Conservation (phyloP, 2,797 vertebrate genomes). For the Scolopax rusticola region DNA sequence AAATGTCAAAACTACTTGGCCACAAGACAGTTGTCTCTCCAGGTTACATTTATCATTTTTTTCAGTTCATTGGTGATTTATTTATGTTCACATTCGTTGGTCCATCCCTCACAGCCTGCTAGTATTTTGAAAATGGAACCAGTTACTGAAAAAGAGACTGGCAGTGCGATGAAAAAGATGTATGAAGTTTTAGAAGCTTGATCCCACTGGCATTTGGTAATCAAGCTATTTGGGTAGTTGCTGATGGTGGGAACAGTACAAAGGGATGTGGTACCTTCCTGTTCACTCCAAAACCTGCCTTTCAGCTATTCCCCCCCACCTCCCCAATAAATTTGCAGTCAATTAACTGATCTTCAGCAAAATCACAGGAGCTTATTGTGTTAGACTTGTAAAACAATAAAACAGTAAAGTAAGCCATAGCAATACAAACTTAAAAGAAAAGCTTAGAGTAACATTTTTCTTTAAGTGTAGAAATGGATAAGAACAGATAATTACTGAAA, state of each 20-base stretch:
- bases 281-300: neutral
- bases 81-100: neutral
- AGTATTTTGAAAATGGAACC: neutral
- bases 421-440: neutral
- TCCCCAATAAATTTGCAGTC: neutral
- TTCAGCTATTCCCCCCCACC: fast-evolving
- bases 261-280: neutral
- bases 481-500: neutral
- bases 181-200: neutral
- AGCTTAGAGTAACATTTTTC: neutral
- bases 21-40: neutral
- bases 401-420: neutral
- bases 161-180: neutral
- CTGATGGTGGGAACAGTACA: neutral
- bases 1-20: neutral
- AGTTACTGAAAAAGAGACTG: neutral
- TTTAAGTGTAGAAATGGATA: neutral
- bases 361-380: neutral
- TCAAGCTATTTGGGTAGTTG: neutral
- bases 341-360: neutral
- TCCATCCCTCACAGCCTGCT: neutral
- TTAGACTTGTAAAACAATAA: neutral
- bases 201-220: neutral
- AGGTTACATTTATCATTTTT: neutral
- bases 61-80: neutral